Base-by-base conservation (phyloP, 2,797 vertebrate species). In the Gorsachius magnificus region DNA sequence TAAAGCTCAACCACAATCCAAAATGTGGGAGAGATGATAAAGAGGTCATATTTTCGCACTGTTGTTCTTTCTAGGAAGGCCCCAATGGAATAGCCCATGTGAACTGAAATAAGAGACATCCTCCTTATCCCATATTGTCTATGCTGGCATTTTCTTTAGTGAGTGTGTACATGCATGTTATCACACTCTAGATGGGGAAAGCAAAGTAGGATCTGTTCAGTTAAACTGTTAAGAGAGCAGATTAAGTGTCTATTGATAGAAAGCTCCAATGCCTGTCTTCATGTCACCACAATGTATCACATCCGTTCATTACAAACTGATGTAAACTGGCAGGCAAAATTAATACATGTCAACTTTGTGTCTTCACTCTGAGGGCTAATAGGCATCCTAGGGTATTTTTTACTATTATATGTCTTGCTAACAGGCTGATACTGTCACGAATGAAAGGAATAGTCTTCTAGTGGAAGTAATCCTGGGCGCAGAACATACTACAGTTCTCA, bases 271-370 rank as follows among this genome's bases (percentile, higher is more conserved):
- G 58, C 68, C 74, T 91, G 41, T 77, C 78, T 93, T 86, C 61
- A 25, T 68, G 88, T 91, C 88, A 93, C 33, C 33, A 54, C 41
- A 93, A 77, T 18, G 25, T 81, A 93, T 87, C 83, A 63, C 79
- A 95, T 92, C 58, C 11, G 4, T 93, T 94, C 66, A 57, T 88
- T 96, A 84, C 51, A 60, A 92, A 70, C 79, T 86, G 86, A 96
- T 95, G 84, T 20, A 94, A 96, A 96, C 72, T 97, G 96, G 79
- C 96, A 97, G 81, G 76, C 87, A 87, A 95, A 96, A 96, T 97
- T 96, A 97, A 76, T 94, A 93, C 70, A 35, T 90, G 91, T 92
- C 93, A 93, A 87, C 54, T 83, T 78, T 43, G 22, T 71, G 68
- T 66, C 83, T 94, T 90, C 63, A 46, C 24, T 96, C 56, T 79